Conservation (phyloP, 2,888 invertebrate genomes). For the Antheraea yamamai region DNA sequence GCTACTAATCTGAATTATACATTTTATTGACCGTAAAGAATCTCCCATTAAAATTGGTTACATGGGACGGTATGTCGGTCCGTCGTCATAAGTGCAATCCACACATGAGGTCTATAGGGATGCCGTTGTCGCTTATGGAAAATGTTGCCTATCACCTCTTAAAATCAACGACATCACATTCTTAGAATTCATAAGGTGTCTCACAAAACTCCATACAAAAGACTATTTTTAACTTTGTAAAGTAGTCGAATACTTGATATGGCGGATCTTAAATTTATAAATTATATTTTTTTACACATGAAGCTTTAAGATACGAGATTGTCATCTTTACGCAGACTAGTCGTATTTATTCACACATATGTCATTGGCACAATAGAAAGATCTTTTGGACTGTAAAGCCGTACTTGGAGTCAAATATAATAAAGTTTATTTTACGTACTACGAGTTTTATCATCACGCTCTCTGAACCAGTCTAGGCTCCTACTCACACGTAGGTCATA, state of each 20-base stretch:
- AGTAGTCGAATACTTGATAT: not conserved
- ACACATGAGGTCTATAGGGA: not conserved
- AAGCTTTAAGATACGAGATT: too few species aligned
- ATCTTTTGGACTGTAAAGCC: too few species aligned
- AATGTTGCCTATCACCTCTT: not conserved
- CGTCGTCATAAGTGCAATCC: too few species aligned
- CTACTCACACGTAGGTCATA: too few species aligned
- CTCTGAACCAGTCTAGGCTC: too few species aligned
- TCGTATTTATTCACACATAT: too few species aligned
- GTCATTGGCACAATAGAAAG: too few species aligned
- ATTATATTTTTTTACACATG: not conserved
- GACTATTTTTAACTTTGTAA: not conserved
- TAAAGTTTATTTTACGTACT: too few species aligned
- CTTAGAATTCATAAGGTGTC: not conserved
- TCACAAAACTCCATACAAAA: not conserved
- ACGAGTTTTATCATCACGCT: too few species aligned
- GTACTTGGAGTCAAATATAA: too few species aligned
- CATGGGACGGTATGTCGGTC: not conserved
- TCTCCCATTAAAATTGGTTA: not conserved
- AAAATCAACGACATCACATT: not conserved
- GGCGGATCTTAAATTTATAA: not conserved
- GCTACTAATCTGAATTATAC: conserved; percentile 1
- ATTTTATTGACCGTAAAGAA: conserved; percentile 3
- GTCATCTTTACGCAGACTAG: too few species aligned
- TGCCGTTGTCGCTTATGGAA: not conserved